These are phyloP conservation scores for Pandemis heparana DNA, from an alignment of 2,888 invertebrate species.

Conservation along the genomic window DNA sequence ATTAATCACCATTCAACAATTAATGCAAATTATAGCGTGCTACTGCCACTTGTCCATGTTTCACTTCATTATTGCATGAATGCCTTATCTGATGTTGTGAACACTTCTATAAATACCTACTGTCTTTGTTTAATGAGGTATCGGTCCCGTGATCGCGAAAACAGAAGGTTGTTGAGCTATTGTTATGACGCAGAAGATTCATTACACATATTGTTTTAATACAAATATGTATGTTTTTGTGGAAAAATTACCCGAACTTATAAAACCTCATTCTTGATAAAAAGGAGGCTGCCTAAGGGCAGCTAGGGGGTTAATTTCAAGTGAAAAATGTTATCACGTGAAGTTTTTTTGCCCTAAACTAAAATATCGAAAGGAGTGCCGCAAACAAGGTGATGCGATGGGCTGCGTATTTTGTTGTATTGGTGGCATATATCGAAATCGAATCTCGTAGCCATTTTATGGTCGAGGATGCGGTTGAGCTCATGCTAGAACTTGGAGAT, in stretches of 20 bases:
- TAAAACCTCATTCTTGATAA: neutral
- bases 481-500: too few species aligned
- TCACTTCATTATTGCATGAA: slow-evolving; percentile 17
- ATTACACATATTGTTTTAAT: neutral
- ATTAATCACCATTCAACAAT: slow-evolving; percentile 2
- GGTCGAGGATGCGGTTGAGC: too few species aligned
- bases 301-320: neutral
- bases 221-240: neutral
- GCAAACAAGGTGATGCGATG: too few species aligned
- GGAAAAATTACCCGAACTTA: neutral
- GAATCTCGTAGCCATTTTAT: too few species aligned
- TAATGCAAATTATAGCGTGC: slow-evolving; percentile 17
- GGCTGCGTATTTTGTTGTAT: too few species aligned
- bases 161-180: slow-evolving; percentile 15
- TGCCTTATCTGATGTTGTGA: slow-evolving; percentile 30
- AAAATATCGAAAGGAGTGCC: too few species aligned
- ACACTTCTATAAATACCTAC: slow-evolving; percentile 15
- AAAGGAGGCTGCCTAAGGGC: neutral
- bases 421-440: too few species aligned
- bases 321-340: too few species aligned
- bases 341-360: too few species aligned
- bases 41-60: slow-evolving; percentile 11
- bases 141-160: slow-evolving; percentile 17
- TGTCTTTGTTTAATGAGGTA: slow-evolving; percentile 2
- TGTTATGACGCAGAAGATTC: neutral